Conservation (phyloP, 2,113 vertebrate species). For the Hemibagrus wyckioides region DNA sequence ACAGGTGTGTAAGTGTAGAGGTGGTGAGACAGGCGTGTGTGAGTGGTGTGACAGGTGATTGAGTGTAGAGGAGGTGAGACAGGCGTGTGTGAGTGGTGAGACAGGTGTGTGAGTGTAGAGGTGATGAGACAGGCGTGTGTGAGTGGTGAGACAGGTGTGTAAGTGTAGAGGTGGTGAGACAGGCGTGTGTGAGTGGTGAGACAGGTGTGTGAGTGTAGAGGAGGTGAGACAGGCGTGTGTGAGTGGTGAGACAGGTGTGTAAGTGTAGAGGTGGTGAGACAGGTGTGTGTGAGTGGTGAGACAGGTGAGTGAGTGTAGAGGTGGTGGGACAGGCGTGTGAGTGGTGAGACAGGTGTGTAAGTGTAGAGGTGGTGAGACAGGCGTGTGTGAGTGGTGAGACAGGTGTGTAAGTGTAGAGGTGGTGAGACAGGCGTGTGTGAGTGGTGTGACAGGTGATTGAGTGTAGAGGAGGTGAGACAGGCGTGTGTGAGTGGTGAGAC, state of each 20-base stretch:
- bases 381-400: not conserved
- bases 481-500: not conserved
- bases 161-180: not conserved
- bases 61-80: too few relatives aligned
- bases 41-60: too few relatives aligned
- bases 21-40: too few relatives aligned
- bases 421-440: not conserved
- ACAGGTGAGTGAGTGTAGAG: not conserved
- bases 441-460: not conserved
- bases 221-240: not conserved
- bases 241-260: not conserved
- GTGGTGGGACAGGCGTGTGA: not conserved
- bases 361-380: not conserved
- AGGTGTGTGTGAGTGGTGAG: not conserved
- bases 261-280: not conserved
- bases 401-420: not conserved
- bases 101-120: not conserved
- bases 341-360: not conserved
- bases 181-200: not conserved
- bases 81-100: not conserved
- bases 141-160: too few relatives aligned
- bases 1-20: not conserved
- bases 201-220: not conserved
- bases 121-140: too few relatives aligned
- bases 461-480: conserved; percentile 3